phyloP scores from a whole-genome alignment of 2,797 vertebrate genomes.

The Periparus ater region DNA sequence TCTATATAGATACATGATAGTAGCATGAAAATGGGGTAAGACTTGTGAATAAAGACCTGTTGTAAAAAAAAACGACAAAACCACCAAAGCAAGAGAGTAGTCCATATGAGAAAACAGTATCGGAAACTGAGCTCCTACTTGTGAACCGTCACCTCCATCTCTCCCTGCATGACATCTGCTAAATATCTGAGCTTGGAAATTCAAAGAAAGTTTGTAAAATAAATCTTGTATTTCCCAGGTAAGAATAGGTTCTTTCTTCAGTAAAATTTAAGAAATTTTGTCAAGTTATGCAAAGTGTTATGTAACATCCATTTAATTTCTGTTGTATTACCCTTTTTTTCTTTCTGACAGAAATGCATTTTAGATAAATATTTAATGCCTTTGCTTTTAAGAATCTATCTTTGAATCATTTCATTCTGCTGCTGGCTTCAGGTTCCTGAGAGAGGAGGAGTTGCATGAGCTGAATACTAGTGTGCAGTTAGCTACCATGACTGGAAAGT shows the following conservation, averaged over 20 bases:
- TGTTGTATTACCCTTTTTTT: background rate
- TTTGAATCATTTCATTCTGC: background rate
- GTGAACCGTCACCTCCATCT: background rate
- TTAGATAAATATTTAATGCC: constrained; percentile 16
- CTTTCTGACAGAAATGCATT: background rate
- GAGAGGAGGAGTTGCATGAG: background rate
- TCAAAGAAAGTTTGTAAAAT: background rate
- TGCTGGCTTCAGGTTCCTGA: background rate
- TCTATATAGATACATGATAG: background rate
- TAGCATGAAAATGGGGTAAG: background rate
- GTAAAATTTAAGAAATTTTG: background rate
- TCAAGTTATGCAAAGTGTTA: background rate
- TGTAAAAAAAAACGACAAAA: background rate
- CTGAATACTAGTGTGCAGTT: background rate
- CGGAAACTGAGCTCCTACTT: background rate
- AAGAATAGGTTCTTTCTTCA: background rate
- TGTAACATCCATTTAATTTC: background rate
- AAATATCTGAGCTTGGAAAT: background rate
- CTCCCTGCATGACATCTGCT: background rate
- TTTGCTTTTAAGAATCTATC: constrained; percentile 8
- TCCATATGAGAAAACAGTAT: background rate
- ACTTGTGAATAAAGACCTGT: background rate
- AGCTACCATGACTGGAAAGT: background rate
- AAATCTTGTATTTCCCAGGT: background rate
- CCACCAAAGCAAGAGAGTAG: background rate